Conservation (phyloP, 53 echinoderm and acorn worm species). For the Paelopatides confundens region DNA sequence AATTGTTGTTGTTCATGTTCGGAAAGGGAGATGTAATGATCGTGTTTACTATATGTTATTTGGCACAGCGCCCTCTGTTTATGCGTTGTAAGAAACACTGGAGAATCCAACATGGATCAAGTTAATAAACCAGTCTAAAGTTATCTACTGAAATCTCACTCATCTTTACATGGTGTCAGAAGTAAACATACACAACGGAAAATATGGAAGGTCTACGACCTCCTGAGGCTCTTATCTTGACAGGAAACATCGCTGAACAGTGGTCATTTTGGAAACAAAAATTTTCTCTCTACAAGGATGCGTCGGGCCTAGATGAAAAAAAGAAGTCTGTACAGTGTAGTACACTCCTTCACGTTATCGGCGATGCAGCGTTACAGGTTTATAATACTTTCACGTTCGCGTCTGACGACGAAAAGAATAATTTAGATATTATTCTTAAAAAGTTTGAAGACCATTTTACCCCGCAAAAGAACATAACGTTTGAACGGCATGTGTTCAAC, state of each 20-base stretch:
- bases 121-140: too few relatives aligned
- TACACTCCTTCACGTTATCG: neutral
- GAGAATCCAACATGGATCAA: too few relatives aligned
- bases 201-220: too few relatives aligned
- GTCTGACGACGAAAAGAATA: neutral
- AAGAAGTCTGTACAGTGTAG: neutral
- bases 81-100: too few relatives aligned
- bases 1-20: too few relatives aligned
- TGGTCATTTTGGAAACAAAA: neutral
- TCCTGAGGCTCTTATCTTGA: neutral
- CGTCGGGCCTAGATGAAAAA: neutral
- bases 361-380: neutral
- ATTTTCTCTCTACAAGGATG: neutral
- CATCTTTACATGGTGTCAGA: too few relatives aligned
- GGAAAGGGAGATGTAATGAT: too few relatives aligned
- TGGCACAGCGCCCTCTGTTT: too few relatives aligned
- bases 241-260: neutral
- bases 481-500: slow-evolving; percentile 15
- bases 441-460: neutral
- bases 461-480: neutral
- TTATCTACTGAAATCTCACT: too few relatives aligned
- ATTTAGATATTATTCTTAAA: neutral
- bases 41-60: too few relatives aligned
- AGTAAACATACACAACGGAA: too few relatives aligned
- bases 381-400: neutral